Evolutionary conservation across 2,797 vertebrate species (phyloP).

Genomic region (Lagocephalus sceleratus): DNA sequence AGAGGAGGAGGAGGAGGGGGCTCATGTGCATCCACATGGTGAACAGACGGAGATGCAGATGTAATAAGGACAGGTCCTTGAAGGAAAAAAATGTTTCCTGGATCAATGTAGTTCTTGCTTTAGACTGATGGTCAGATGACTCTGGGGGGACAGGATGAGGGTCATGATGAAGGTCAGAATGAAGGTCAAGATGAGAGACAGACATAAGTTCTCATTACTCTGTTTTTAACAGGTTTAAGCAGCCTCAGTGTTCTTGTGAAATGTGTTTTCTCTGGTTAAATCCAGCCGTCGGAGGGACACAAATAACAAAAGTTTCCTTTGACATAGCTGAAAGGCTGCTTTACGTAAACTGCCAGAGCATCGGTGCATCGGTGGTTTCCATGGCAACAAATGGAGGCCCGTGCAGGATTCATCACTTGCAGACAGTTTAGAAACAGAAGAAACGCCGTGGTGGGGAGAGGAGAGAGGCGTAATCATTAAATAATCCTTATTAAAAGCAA

Average conservation of each 20-base stretch:
- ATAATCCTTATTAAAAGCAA: background rate
- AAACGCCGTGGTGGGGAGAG: background rate
- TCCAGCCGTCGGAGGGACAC: background rate
- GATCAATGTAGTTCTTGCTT: no score
- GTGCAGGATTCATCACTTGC: background rate
- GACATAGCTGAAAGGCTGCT: background rate
- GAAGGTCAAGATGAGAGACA: no score
- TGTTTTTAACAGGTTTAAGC: no score
- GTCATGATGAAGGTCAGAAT: no score
- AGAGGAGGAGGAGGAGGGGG: no score
- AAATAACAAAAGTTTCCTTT: conserved; percentile 4
- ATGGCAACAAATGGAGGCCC: conserved; percentile 48
- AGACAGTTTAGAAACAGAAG: background rate
- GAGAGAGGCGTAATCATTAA: conserved; percentile 1
- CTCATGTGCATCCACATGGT: no score
- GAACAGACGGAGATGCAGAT: no score
- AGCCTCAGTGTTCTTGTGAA: conserved; percentile 8
- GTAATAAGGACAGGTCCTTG: no score
- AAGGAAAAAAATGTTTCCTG: no score
- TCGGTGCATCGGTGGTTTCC: conserved; percentile 35
- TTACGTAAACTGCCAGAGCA: conserved; percentile 10
- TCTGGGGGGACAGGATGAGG: no score
- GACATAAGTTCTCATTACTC: no score
- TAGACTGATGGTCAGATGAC: no score
- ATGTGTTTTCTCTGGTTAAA: conserved; percentile 22